Evolutionary conservation across 2,888 invertebrate genomes (phyloP), one percentile per base, ranked within the genome.

Genomic region (Orchesellides sinensis): DNA sequence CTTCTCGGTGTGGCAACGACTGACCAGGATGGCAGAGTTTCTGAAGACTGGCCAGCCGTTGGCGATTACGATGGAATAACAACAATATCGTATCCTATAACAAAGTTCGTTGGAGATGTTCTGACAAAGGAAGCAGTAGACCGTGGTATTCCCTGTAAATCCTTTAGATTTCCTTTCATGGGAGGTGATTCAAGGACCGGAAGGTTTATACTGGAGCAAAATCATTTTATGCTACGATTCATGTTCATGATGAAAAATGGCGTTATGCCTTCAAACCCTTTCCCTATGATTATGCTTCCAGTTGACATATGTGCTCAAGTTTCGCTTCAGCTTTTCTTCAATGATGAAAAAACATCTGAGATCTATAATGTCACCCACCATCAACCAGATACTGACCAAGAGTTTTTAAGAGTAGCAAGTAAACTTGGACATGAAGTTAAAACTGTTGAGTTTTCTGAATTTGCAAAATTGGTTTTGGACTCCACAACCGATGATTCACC

Each of bases 111-210:
- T 40, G 40, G 45, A 1, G 65, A 65, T 1, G 14, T 65, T 6
- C 45, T 65, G 8, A 21, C 45, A 27, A 65, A 40, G 35, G 35
- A 32, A 8, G 63, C 63, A n/a, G 19, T 63, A 14, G 21, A 10
- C 3, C 4, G 63, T 2, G 63, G 63, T 12, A 35, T 63, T 35
- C 63, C 63, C 4, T 21, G 35, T 2, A 63, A 63, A 25, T 2
- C 14, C 2, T 65, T 65, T 23, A 19, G 65, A 25, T 65, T 45
- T 23, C 65, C 65, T 4, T 6, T 65, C 10, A 65, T 65, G 1
- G n/a, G 12, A 1, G 65, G 65, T n/a, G 65, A 65, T 4, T 65
- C 65, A 5, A n/a, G 45, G 25, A 23, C 65, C 21, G 65, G 65
- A 21, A 40, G 25, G 1, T 65, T 2, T 45, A 27, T 40, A 3